Evolutionary conservation across 37 sponge, comb jelly and placozoan genomes (phyloP).

Genomic region (Aplysina aerophoba): DNA sequence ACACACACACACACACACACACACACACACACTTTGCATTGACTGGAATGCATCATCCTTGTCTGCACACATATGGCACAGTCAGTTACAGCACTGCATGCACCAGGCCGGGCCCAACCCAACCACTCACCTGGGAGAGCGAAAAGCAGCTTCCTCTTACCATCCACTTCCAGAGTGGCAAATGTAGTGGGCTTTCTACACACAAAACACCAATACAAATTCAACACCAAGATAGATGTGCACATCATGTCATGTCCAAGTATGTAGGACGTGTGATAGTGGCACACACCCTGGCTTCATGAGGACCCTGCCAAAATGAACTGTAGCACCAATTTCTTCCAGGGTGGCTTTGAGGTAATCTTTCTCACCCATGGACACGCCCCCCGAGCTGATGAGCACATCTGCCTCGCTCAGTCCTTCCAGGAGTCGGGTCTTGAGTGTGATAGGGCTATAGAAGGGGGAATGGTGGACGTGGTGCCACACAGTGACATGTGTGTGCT

Average conservation of each 20-base stretch:
- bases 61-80: too few relatives aligned
- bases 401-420: slow-evolving; percentile 65
- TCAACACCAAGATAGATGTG: not conserved
- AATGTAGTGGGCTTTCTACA: slow-evolving; percentile 96
- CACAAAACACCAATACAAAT: not conserved
- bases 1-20: not conserved
- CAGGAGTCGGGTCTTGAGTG: slow-evolving; percentile 32
- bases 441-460: slow-evolving; percentile 50
- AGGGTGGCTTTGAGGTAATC: slow-evolving; percentile 91
- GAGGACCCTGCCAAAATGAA: slow-evolving; percentile 95
- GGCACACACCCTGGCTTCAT: slow-evolving; percentile 94
- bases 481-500: too few relatives aligned
- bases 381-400: slow-evolving; percentile 91
- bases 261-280: not conserved
- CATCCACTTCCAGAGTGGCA: slow-evolving; percentile 68
- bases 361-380: slow-evolving; percentile 99
- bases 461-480: too few relatives aligned
- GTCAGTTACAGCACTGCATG: too few relatives aligned
- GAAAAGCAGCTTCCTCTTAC: slow-evolving; percentile 80
- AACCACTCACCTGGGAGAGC: slow-evolving; percentile 98
- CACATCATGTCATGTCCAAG: not conserved
- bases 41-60: not conserved
- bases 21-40: not conserved
- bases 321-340: slow-evolving; percentile 64
- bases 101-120: too few relatives aligned